Base-by-base conservation (phyloP, 2,113 vertebrate species). In the Zosterops hypoxanthus region DNA sequence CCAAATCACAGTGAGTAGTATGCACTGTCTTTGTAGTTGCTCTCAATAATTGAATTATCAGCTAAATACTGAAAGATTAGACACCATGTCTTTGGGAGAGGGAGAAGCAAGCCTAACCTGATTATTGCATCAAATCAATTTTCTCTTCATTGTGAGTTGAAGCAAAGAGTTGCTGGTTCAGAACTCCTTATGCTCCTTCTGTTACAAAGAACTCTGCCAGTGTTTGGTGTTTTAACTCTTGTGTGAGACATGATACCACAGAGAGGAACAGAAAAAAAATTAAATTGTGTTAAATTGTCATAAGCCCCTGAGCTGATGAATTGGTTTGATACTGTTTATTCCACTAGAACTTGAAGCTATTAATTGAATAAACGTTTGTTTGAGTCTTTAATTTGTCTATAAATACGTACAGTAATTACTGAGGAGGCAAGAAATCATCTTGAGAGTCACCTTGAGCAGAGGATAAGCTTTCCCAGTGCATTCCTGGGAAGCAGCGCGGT, bases 371-470 rank as follows among this genome's bases (percentile, higher is more conserved):
- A 92, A 86, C 33, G 19, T 91, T 94, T 93, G 23, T 82, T 77
- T 89, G 86, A 76, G 80, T 93, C 70, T 77, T 79, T 75, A 78
- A 90, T 94, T 95, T 83, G 36, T 77, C 78, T 90, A 60, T 84
- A 93, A 96, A 86, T 95, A 89, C 55, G 64, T 56, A 53, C 44
- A 56, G 49, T 72, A 87, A 88, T 89, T 93, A 95, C 71, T 20
- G 71, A 90, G 64, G 65, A 92, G 88, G 59, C 42, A 69, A 76
- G 83, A 69, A 83, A 49, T 90, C 59, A 55, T 93, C 73, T 49
- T 21, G 41, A 80, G 94, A 94, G 90, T 97, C 96, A 97, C 96
- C 96, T 96, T 97, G 94, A 91, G 95, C 79, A 36, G 71, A 46
- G 79, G 47, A 39, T 23, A 28, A 86, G 72, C 42, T 9, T 57